A percentile compares a stretch with the other conserved stretches of the same genome.
Evolutionary conservation across 2,888 invertebrate species (phyloP).

Genomic region (Stenolophus ochropezus): DNA sequence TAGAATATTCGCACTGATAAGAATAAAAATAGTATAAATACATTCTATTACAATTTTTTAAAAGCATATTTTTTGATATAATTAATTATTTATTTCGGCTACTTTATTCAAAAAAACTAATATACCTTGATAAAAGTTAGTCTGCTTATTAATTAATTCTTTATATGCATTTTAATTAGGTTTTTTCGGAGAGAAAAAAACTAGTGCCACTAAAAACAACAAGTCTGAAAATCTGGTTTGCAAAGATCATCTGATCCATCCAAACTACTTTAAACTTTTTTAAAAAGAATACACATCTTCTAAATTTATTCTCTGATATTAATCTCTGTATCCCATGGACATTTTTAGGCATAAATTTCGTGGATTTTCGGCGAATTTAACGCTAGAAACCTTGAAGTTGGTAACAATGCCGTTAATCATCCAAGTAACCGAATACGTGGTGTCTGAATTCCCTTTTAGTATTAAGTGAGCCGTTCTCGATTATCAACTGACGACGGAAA

Average conservation of each 20-base stretch:
- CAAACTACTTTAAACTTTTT: not conserved
- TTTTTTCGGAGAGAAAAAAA: not conserved
- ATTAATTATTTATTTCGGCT: too few species aligned
- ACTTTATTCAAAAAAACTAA: not conserved
- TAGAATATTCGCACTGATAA: too few species aligned
- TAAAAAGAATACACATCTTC: not conserved
- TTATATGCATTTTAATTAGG: not conserved
- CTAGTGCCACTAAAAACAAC: not conserved
- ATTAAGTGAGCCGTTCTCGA: too few species aligned
- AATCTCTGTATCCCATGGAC: not conserved
- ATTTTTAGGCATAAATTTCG: not conserved
- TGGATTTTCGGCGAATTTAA: not conserved
- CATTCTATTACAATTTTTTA: too few species aligned
- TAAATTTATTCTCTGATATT: not conserved
- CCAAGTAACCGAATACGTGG: too few species aligned
- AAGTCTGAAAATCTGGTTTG: not conserved
- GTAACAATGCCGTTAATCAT: too few species aligned
- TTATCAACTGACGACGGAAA: too few species aligned
- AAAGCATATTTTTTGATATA: too few species aligned
- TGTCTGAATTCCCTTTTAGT: too few species aligned
- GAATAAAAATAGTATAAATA: too few species aligned
- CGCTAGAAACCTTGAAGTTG: not conserved
- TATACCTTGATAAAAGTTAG: not conserved
- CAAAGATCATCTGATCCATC: not conserved
- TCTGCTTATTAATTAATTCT: not conserved